A percentile compares a stretch with the other conserved stretches of the same genome.
phyloP scores from a whole-genome alignment of 2,888 invertebrate genomes.

The Eupithecia subfuscata region DNA sequence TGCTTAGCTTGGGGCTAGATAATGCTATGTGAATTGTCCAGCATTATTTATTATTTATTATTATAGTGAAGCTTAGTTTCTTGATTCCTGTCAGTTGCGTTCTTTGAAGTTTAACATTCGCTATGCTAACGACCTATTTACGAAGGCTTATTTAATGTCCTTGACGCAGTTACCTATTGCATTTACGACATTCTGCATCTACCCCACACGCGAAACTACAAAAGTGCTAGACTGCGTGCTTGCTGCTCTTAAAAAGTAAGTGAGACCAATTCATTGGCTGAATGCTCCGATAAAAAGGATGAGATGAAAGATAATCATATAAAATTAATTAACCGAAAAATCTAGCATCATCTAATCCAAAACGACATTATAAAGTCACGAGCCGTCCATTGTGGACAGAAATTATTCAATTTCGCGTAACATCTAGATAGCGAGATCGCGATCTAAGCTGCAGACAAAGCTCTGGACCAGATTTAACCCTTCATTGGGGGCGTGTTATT shows the following conservation, averaged over 20 bases:
- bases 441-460: slow-evolving; percentile 73
- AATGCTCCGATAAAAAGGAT: neutral
- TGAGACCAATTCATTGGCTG: neutral
- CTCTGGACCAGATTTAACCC: slow-evolving; percentile 72
- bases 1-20: too few species aligned
- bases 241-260: neutral
- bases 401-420: slow-evolving; percentile 80
- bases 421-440: slow-evolving; percentile 70
- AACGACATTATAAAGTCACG: slow-evolving; percentile 56
- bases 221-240: neutral
- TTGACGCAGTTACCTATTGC: neutral
- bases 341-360: slow-evolving; percentile 45
- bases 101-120: neutral
- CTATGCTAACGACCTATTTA: neutral
- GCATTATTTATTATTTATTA: too few species aligned
- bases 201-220: neutral
- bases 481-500: slow-evolving; percentile 75
- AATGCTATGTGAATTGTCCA: too few species aligned
- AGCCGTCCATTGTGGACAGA: slow-evolving; percentile 57
- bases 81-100: neutral
- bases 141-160: neutral
- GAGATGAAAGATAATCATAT: slow-evolving; percentile 39
- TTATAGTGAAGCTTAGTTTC: neutral
- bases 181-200: neutral
- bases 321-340: slow-evolving; percentile 54